Base-by-base conservation (phyloP, 2,113 vertebrate species). In the Phaethornis superciliosus region DNA sequence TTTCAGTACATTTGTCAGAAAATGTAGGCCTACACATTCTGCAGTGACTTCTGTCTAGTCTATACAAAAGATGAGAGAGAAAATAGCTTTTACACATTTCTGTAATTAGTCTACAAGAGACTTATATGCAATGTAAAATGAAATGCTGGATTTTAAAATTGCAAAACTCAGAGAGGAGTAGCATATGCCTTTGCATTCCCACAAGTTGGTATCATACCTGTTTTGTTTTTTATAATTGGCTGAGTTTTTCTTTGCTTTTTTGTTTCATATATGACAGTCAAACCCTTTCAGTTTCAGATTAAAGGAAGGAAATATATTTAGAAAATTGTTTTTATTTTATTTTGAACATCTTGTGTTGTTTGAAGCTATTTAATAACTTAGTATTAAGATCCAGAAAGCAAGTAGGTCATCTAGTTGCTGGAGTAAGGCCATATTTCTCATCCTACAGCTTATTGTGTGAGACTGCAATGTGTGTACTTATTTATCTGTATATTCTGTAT, bases 1-100 rank as follows among this genome's bases (percentile, higher is more conserved):
- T 67, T 90, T 85, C 32, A 82, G 65, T 67, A 64, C 20, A 13
- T 70, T 89, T 95, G 77, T 95, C 89, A 84, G 81, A 85, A 49
- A 85, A 22, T 58, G 35, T 82, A 89, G 62, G 49, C 44, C 27
- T 81, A 24, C 69, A 72, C 79, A n/a, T 87, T 84, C 51, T 89
- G 22, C 33, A 18, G 6, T 89, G 47, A 72, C 49, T 91, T 89
- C 64, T 91, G 55, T 87, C 69, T 89, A 77, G 72, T 92, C 74
- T 87, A 94, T 74, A 76, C 49, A 28, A 79, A 93, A 87, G 65
- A 84, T 64, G 74, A 71, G 56, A 71, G 17, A 69, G 47, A 63
- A 82, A 78, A n/a, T 67, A 49, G 52, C 52, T 94, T 86, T 64
- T 62, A 54, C n/a, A 68, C 24, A 49, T 91, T 82, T 65, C 51